Base-by-base conservation (phyloP, 2,888 invertebrate species). In the Cremastinae sp. region DNA sequence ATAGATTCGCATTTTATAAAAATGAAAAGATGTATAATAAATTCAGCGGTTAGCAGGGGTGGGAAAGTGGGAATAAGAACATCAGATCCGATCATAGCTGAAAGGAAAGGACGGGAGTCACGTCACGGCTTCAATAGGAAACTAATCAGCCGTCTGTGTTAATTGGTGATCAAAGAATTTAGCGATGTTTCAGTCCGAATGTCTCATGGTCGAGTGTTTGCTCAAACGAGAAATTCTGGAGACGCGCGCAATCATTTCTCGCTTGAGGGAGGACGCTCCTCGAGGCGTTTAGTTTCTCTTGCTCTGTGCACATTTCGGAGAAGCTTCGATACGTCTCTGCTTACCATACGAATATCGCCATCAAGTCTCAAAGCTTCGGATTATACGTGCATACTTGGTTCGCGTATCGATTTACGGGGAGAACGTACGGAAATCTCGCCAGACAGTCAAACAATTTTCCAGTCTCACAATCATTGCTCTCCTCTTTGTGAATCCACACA, bases 141-240 rank as follows among this genome's bases (percentile, higher is more conserved):
- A 73, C 53, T 76, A 36, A 53, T 28, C 58, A 61, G 68, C 58
- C 62, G 58, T 38, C 78, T 82, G 82, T 83, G 84, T 83, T 86
- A 85, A 86, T 86, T 85, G 84, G 82, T 84, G 84, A 85, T 86
- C 85, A 81, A 83, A 83, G 83, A 81, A 72, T 69, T 74, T 47
- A 62, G 74, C 72, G 51, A 62, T 68, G 53, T 59, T 43, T 70
- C 34, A 64, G 14, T 49, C 12, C 28, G 28, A 28, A 28, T 28
- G 28, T 2, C 28, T 28, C 28, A 3, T 28, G 5, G 28, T 28
- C 5, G 28, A 28, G 5, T 28, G 28, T 28, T 28, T 3, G 28
- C 5, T 28, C 28, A 28, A 28, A 5, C 28, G 2, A 3, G 28
- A 28, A 28, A 28, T 28, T 2, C 28, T 28, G 28, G 2, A 28